These are phyloP conservation scores for Tanytarsus gracilentus DNA, from an alignment of 2,888 invertebrate genomes.

Conservation along the genomic window DNA sequence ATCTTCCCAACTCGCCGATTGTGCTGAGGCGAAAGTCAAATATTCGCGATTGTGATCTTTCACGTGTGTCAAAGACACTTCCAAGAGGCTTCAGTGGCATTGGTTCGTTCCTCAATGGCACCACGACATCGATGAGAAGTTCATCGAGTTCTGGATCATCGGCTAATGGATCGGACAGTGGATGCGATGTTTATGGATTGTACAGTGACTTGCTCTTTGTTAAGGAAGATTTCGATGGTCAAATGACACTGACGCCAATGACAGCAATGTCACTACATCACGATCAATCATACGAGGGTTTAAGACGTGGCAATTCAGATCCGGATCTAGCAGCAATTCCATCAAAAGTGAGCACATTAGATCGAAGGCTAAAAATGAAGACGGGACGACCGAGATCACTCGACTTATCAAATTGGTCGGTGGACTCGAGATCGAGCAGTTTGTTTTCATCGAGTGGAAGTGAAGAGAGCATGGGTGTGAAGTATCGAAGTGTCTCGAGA, in stretches of 20 bases:
- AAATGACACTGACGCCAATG: slow-evolving; percentile 51
- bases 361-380: slow-evolving; percentile 70
- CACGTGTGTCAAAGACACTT: slow-evolving; percentile 67
- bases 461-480: slow-evolving; percentile 69
- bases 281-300: slow-evolving; percentile 55
- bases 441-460: slow-evolving; percentile 78
- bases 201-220: slow-evolving; percentile 86
- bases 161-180: slow-evolving; percentile 44
- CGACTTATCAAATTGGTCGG: slow-evolving; percentile 80
- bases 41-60: slow-evolving; percentile 46
- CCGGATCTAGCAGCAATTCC: slow-evolving; percentile 78
- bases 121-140: slow-evolving; percentile 47
- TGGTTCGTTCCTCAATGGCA: slow-evolving; percentile 37
- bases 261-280: slow-evolving; percentile 5
- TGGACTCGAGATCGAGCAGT: slow-evolving; percentile 73
- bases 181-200: slow-evolving; percentile 80
- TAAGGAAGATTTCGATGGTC: slow-evolving; percentile 60
- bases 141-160: slow-evolving; percentile 53
- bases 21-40: slow-evolving; percentile 51
- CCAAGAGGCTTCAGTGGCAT: slow-evolving; percentile 59
- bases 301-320: slow-evolving; percentile 59
- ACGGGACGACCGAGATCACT: slow-evolving; percentile 62
- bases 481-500: slow-evolving; percentile 58
- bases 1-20: slow-evolving; percentile 55
- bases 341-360: slow-evolving; percentile 71